Base-by-base conservation (phyloP, 1,140 invertebrate genomes). In the Zaprionus nigranus region DNA sequence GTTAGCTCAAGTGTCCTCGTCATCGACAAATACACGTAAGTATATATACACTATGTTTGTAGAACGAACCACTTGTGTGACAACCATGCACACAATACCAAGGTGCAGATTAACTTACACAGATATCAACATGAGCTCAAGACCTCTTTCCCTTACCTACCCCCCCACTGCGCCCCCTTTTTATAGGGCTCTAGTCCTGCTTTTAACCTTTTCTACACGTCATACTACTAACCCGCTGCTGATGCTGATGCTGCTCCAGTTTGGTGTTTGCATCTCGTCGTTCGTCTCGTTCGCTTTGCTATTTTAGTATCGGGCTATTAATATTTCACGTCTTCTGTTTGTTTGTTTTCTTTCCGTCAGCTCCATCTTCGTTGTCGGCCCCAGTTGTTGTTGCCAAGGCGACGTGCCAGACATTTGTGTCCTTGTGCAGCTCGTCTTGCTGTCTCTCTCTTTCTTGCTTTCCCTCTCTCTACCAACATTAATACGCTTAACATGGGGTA, bases 401-500 rank as follows among this genome's bases (percentile, higher is more conserved):
- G 36, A 72, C 74, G 63, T 67, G 68, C 57, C 64, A 62, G 76
- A 79, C 54, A 57, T 59, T 34, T 20, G 34, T 26, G 58, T 69
- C 66, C 38, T 56, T 65, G 40, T 40, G 36, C 67, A 66, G 46
- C 57, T 54, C 46, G 59, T 64, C 38, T 82, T 54, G 58, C 40
- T 43, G 28, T 34, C 11, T 59, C 34, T 49, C 30, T 78, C 17
- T 17, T 7, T 17, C 15, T 6, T 5, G 17, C 5, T 7, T n/a
- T n/a, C 40, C 6, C n/a, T 43, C 15, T 7, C 40, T 43, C 15
- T n/a, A n/a, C 15, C 15, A 43, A 67, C 71, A 88, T 90, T 88
- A 88, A 88, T 90, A 81, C 85, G 78, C 78, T 88, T 90, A 90
- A 90, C 84, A 81, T 88, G 69, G 82, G 79, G 85, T 85, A 90